Percentiles rank a stretch among this genome's conserved stretches.
phyloP scores from a whole-genome alignment of 2,888 invertebrate species.

The Sinodicranocentrus sp. region DNA sequence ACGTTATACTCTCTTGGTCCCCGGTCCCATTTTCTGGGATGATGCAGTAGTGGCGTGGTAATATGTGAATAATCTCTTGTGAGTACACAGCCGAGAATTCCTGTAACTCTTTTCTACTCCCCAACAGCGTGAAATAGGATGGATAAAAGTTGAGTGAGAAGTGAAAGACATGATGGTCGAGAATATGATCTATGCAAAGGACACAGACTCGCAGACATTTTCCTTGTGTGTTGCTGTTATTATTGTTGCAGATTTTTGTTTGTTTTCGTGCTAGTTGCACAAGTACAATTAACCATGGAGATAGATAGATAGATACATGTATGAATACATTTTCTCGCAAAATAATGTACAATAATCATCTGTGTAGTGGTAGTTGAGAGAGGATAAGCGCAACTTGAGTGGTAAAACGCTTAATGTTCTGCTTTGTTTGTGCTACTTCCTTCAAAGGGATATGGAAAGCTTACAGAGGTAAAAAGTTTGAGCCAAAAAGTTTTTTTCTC shows the following conservation, averaged over 20 bases:
- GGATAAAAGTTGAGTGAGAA: too few species aligned
- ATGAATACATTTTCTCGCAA: neutral
- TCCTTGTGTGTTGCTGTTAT: slow-evolving; percentile 3
- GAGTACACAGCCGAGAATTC: too few species aligned
- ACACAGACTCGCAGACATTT: neutral
- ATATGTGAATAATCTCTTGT: too few species aligned
- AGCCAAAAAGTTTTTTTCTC: slow-evolving; percentile 33
- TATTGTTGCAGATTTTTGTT: slow-evolving; percentile 12
- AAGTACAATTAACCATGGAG: slow-evolving; percentile 37
- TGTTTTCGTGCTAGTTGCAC: slow-evolving; percentile 59
- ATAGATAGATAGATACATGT: neutral
- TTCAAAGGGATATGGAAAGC: slow-evolving; percentile 10
- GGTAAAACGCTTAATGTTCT: neutral
- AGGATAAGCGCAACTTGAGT: neutral
- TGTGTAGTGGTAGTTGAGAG: neutral
- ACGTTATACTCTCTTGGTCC: neutral
- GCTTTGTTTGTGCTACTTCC: slow-evolving; percentile 22
- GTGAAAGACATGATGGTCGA: too few species aligned
- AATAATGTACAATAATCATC: neutral
- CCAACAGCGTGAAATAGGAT: too few species aligned
- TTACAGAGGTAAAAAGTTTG: slow-evolving; percentile 34
- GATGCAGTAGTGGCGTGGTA: too few species aligned
- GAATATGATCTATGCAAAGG: slow-evolving; percentile 25
- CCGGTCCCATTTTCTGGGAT: slow-evolving; percentile 1
- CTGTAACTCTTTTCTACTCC: too few species aligned